Evolutionary conservation across 2,888 invertebrate genomes (phyloP).

Genomic region (Acleris emargana): DNA sequence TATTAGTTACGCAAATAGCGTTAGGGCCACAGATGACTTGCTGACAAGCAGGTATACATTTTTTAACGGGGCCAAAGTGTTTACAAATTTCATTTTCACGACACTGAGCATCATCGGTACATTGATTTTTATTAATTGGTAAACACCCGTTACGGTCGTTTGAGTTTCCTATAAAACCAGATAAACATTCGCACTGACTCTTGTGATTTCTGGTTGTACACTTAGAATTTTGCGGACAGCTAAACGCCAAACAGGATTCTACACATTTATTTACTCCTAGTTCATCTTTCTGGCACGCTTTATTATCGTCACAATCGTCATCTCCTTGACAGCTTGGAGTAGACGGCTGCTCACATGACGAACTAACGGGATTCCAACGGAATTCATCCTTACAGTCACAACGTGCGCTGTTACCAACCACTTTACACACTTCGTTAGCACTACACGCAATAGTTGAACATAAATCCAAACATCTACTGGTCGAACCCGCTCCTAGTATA

Average conservation of each 20-base stretch:
- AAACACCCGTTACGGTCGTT: constrained; percentile 95
- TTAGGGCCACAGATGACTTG: constrained; percentile 91
- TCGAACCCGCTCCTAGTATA: constrained; percentile 84
- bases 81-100: constrained; percentile 92
- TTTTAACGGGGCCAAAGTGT: constrained; percentile 83
- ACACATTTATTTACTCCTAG: constrained; percentile 93
- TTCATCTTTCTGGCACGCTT: constrained; percentile 92
- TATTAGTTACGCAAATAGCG: constrained; percentile 94
- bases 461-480: constrained; percentile 89
- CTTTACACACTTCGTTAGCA: constrained; percentile 90
- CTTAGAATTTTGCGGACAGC: constrained; percentile 92
- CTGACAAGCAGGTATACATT: constrained; percentile 91
- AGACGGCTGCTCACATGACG: constrained; percentile 93
- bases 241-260: constrained; percentile 90
- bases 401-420: constrained; percentile 87
- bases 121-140: constrained; percentile 88
- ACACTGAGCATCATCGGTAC: constrained; percentile 91
- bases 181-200: constrained; percentile 92
- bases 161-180: constrained; percentile 94
- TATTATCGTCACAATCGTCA: constrained; percentile 87
- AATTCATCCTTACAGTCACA: constrained; percentile 92
- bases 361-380: constrained; percentile 92
- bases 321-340: constrained; percentile 91
- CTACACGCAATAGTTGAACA: constrained; percentile 93
- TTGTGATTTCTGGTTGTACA: constrained; percentile 89